A percentile compares a stretch with the other conserved stretches of the same genome.
Evolutionary conservation across 2,113 vertebrate genomes (phyloP).

Genomic region (Sylvilagus bachmani): DNA sequence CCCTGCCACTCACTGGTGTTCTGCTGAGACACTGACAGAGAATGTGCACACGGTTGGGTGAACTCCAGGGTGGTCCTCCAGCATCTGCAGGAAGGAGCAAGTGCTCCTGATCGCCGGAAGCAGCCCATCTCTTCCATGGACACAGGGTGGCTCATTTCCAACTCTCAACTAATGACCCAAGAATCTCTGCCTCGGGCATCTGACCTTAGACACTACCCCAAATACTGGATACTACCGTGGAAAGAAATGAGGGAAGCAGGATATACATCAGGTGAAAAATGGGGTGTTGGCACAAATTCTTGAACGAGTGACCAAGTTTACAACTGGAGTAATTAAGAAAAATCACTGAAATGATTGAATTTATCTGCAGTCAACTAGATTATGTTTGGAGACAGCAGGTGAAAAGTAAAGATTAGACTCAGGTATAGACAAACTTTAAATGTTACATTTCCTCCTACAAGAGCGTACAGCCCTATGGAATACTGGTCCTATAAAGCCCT

Average conservation of each 20-base stretch:
- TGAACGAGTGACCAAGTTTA: neutral
- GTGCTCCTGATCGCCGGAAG: too few relatives aligned
- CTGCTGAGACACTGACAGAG: neutral
- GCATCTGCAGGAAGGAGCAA: neutral
- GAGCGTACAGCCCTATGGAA: neutral
- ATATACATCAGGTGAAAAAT: neutral
- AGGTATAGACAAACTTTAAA: neutral
- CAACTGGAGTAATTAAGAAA: constrained; percentile 14
- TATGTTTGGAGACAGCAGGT: neutral
- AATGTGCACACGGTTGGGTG: fast-evolving
- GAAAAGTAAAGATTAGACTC: neutral
- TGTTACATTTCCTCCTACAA: neutral
- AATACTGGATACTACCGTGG: neutral
- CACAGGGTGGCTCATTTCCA: neutral
- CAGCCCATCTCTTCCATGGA: neutral
- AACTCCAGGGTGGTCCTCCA: neutral
- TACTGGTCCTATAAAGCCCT: neutral
- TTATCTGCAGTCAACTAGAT: neutral
- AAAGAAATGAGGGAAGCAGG: too few relatives aligned
- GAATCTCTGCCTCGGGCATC: neutral
- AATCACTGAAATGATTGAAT: neutral
- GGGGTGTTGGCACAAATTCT: neutral
- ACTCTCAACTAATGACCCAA: neutral
- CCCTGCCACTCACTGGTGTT: too few relatives aligned
- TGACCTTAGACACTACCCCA: neutral